Evolutionary conservation across 2,797 vertebrate species (phyloP), one percentile per base, ranked within the genome.

Genomic region (Sebastes elongatus): DNA sequence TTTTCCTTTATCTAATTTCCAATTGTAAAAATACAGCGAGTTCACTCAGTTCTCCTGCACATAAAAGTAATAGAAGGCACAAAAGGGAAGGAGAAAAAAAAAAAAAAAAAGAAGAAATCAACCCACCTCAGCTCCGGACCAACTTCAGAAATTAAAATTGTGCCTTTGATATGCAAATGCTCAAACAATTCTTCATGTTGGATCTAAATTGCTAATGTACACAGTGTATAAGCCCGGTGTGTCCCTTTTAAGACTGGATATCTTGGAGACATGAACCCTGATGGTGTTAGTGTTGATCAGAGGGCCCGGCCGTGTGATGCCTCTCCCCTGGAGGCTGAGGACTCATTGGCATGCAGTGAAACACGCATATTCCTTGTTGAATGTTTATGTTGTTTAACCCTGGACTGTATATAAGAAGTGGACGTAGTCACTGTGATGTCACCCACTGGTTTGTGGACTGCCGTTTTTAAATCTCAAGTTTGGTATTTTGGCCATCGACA

Each of bases 201-300:
- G 84, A 96, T 96, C 92, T 96, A 95, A 94, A 96, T 96, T 96
- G 94, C 94, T 94, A 95, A 96, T 96, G 88, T 93, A 90, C 92
- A 87, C 90, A 86, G 84, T 88, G 90, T 90, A 90, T 87, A 84
- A 86, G 89, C 84, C 69, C 75, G 83, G 85, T 84, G 77, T 90
- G 84, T 90, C 89, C 89, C 92, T 95, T 96, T 96, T 89, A 95
- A 92, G 90, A 79, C 79, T 73, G 81, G 74, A 88, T 92, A 85
- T 94, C 92, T 93, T 81, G 74, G 74, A 94, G 90, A 95, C 92
- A 93, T 86, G 88, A 89, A 94, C 86, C 86, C 92, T 93, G 94
- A 94, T 95, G 92, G 85, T 80, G 85, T 80, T 88, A 78, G 87
- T 84, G 88, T 83, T 94, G 93, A 96, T 96, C 95, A 95, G 95